Evolutionary conservation across 2,113 vertebrate genomes (phyloP), one percentile per base, ranked within the genome.

Genomic region (Chaenocephalus aceratus): DNA sequence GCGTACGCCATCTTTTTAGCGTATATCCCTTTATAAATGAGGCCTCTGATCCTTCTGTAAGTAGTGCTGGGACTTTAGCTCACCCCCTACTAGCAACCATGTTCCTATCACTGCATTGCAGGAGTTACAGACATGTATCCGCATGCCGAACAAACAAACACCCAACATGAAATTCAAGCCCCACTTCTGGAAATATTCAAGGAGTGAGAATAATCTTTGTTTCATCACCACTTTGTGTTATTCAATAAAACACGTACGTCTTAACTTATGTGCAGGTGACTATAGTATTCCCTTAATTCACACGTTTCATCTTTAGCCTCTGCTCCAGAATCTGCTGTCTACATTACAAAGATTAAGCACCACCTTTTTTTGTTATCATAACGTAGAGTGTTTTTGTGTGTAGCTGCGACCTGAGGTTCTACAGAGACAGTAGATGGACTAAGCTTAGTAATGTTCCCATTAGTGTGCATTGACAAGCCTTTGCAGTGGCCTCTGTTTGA

Each of bases 61-160:
- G 75, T 77, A 85, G 56, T 59, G 15, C 62, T 57, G 59, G 53
- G 57, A 77, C 18, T 4, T 60, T 7, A 80, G 63, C 74, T 59
- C 52, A 69, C 77, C 70, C 76, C 53, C 12, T 77, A 70, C 71
- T 72, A 52, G 44, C 52, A 84, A 77, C 63, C 18, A n/a, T 61
- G 58, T 56, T 75, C 77, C 62, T 53, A 62, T 60, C 52, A 44
- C 64, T 65, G 77, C 80, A 70, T 62, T 59, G 82, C 83, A 72
- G 54, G 53, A 78, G 49, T 78, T 60, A 13, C 58, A 85, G 54
- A 79, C 90, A 11, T 83, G 90, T 75, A 23, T 56, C 44, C 66
- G 71, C 89, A 79, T 16, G 90, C 64, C 66, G 36, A 56, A 36
- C 62, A 70, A 58, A 74, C 46, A 10, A 21, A 21, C 21, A 21